phyloP scores from a whole-genome alignment of 2,888 invertebrate species.

The Amphimallon solstitiale region DNA sequence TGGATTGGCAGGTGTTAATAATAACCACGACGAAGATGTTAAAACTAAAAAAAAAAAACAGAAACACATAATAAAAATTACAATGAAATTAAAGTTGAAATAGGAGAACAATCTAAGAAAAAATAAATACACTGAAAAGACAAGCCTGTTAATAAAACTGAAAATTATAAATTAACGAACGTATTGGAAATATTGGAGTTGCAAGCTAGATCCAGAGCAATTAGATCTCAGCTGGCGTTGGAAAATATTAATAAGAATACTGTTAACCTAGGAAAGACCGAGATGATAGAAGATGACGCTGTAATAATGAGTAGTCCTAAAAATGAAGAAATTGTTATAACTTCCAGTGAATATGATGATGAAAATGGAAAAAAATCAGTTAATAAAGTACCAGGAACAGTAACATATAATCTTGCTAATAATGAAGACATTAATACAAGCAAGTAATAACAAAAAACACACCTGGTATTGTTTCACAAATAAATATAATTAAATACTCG shows the following conservation, averaged over 20 bases:
- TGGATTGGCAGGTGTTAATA: conserved; percentile 34
- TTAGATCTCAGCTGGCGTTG: conserved; percentile 73
- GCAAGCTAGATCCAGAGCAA: conserved; percentile 76
- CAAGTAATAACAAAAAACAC: too few species aligned
- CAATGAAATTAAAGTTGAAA: conserved; percentile 36
- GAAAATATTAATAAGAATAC: conserved; percentile 59
- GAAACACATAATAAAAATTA: conserved; percentile 26
- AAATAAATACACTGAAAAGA: conserved; percentile 41
- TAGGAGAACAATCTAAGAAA: conserved; percentile 40
- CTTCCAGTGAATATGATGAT: conserved; percentile 61
- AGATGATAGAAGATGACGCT: conserved; percentile 47
- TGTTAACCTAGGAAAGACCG: conserved; percentile 39
- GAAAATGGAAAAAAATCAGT: too few species aligned
- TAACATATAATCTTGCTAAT: too few species aligned
- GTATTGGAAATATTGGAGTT: conserved; percentile 75
- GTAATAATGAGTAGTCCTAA: conserved; percentile 56
- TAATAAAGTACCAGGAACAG: too few species aligned
- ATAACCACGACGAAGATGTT: conserved; percentile 15
- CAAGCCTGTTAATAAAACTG: conserved; percentile 30
- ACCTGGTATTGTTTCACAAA: too few species aligned
- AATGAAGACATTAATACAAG: too few species aligned
- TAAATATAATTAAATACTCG: too few species aligned
- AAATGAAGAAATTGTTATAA: conserved; percentile 57
- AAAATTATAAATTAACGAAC: conserved; percentile 65
- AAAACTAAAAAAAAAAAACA: conserved; percentile 26